Evolutionary conservation across 2,113 vertebrate genomes (phyloP), one percentile per base, ranked within the genome.

Genomic region (Otus sunia): DNA sequence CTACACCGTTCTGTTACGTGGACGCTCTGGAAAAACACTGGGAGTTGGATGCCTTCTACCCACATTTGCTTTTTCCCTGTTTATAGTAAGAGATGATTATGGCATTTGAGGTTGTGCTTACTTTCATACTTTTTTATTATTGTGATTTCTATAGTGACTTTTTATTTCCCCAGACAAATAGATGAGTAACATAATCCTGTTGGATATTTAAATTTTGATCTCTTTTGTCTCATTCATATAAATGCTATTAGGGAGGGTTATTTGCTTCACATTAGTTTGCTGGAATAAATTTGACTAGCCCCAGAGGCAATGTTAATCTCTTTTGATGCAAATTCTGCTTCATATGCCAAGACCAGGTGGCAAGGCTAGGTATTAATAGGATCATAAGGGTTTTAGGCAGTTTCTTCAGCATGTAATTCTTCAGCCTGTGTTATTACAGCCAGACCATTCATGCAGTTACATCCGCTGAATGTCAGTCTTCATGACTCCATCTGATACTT

Each of bases 251-350:
- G 39, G 29, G 36, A 87, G 22, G 10, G 45, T 87, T 91, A 79
- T 92, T 91, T 92, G 14, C 56, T 87, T 91, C 91, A 34, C 20
- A 37, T 91, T 84, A 85, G 22, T 60, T 91, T 94, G 29, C 68
- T 81, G 62, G 76, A 78, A 92, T 92, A 87, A 75, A 82, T 86
- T 67, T 88, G n/a, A 91, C 66, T 94, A 75, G 32, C 62, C 73
- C 43, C 15, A 3, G 43, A 92, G 80, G 80, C 62, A 84, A 53
- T 29, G 41, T 92, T 94, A 75, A 92, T 92, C 64, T 66, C 45
- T 81, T 87, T 37, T 85, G 72, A 88, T 90, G 73, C 62, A 64
- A 74, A 81, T 89, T 92, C 53, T 79, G 20, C 34, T 86, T 91
- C 27, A 21, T 68, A 64, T 76, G 69, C 53, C 52, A 84, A 85